Evolutionary conservation across 1,140 invertebrate genomes (phyloP).

Genomic region (Euura saliciscinereae): DNA sequence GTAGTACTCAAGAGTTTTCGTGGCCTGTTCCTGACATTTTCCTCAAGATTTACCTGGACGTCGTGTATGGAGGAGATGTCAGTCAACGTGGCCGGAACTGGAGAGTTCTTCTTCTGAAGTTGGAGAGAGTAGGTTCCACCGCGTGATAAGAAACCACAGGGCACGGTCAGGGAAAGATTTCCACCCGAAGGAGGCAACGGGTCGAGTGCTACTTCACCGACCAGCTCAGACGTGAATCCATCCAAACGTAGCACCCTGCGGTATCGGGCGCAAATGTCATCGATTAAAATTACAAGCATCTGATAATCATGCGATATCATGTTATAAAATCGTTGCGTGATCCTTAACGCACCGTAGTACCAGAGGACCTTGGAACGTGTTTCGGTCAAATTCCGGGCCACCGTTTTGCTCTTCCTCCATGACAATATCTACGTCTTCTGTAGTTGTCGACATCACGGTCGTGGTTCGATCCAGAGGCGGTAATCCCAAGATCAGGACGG

Average conservation of each 20-base stretch:
- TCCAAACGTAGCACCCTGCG: constrained; percentile 48
- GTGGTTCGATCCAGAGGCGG: constrained; percentile 23
- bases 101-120: constrained; percentile 53
- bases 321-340: too few relatives aligned
- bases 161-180: constrained; percentile 62
- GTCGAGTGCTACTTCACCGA: constrained; percentile 49
- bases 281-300: constrained; percentile 17
- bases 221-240: constrained; percentile 49
- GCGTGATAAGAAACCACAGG: constrained; percentile 72
- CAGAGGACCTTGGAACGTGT: background rate
- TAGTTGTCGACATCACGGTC: constrained; percentile 17
- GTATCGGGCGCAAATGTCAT: too few relatives aligned
- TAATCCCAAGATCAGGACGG: constrained; percentile 59
- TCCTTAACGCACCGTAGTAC: background rate
- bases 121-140: constrained; percentile 64
- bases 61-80: constrained; percentile 38
- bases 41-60: constrained; percentile 43
- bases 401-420: constrained; percentile 27
- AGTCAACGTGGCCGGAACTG: constrained; percentile 42
- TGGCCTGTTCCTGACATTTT: constrained; percentile 41
- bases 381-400: constrained; percentile 8
- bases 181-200: constrained; percentile 33
- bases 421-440: constrained; percentile 27
- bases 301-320: constrained; percentile 3
- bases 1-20: constrained; percentile 15